Evolutionary conservation across 1,140 invertebrate species (phyloP), one percentile per base, ranked within the genome.

Genomic region (Sitobion miscanthi): DNA sequence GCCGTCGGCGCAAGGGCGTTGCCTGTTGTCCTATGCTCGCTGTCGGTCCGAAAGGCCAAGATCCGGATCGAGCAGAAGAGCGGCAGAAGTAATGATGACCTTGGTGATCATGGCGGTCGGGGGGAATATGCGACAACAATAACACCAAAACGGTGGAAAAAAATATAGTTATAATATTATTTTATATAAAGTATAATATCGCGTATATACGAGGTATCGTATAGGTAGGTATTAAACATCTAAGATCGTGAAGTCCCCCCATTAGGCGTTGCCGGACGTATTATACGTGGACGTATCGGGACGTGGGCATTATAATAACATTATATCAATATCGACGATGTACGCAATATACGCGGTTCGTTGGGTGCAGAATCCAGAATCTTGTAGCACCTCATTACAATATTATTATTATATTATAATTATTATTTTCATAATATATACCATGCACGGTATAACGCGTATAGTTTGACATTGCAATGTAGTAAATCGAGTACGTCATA

Each of bases 201-300:
- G 52, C 11, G 49, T 87, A n/a, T 87, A 49, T 21, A 35, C 35
- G 35, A 35, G 35, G 35, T 35, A 35, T 35, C 35, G 35, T 35
- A n/a, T 17, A 49, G 17, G 17, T 21, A 49, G 30, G 30, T 45
- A 85, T 38, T 42, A 42, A 4, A 4, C 21, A 83, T 83, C 17
- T 83, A 38, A 38, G 35, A 21, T 2, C 35, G 23, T 85, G 20
- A 42, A 85, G 42, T 85, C 45, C 25, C 14, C 14, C 42, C 42
- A 54, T 89, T 54, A 54, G 87, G 87, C 87, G 87, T 89, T 89
- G 87, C 49, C 87, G 87, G 87, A 89, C 49, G 49, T 54, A 30
- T n/a, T n/a, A 77, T 77, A 77, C 62, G 30, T 77, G 62, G 17
- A 77, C 62, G 30, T 30, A 77, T 77, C 62, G 62, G 62, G 86